Percentiles rank a stretch among this genome's conserved stretches.
Evolutionary conservation across 92 coral and sea anemone species (phyloP).

Genomic region (Parazoanthus swiftii): DNA sequence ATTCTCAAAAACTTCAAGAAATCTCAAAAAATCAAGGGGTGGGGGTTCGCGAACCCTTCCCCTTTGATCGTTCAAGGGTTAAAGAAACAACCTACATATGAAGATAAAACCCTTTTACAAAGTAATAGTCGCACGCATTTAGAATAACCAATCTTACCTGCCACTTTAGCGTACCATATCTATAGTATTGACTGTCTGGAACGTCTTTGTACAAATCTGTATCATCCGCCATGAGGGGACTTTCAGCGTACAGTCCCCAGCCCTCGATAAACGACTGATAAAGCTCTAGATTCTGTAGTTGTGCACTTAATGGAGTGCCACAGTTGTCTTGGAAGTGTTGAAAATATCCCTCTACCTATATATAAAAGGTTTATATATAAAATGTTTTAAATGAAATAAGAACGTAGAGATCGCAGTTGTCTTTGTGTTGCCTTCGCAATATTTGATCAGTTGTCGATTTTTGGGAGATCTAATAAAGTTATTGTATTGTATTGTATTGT

Average conservation of each 20-base stretch:
- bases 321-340: constrained; percentile 40
- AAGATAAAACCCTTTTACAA: background rate
- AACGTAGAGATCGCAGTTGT: background rate
- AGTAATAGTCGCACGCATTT: background rate
- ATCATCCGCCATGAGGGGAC: constrained; percentile 31
- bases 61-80: no score
- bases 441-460: no score
- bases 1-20: no score
- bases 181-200: constrained; percentile 11
- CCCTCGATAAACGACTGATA: constrained; percentile 37
- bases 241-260: constrained; percentile 35
- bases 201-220: constrained; percentile 21
- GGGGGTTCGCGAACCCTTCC: no score
- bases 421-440: no score
- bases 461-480: no score
- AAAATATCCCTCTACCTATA: constrained; percentile 26
- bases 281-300: background rate
- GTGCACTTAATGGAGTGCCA: constrained; percentile 15
- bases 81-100: background rate
- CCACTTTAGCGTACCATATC: constrained; percentile 32
- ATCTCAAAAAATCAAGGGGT: no score
- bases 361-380: background rate
- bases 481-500: no score
- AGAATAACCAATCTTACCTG: constrained; percentile 6
- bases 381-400: background rate